Evolutionary conservation across 2,797 vertebrate species (phyloP), one percentile per base, ranked within the genome.

Genomic region (Yasuhikotakia modesta): DNA sequence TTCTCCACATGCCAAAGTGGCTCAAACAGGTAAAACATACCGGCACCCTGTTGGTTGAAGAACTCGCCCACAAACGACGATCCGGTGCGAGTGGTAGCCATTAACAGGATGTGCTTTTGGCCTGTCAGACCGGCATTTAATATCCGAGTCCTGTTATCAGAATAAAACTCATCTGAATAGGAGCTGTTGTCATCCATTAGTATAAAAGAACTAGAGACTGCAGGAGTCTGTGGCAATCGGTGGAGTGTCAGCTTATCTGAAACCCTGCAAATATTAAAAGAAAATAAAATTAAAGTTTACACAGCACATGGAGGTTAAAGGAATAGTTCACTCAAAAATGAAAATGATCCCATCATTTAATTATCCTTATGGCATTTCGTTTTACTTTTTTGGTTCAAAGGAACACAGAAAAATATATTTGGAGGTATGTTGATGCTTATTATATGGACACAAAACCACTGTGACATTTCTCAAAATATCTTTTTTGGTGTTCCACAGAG

Each of bases 11-110:
- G 95, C 95, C 95, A 96, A 63, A 96, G 91, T 0, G 95, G 95
- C 82, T 96, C 95, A 0, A 94, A 96, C 87, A 96, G 91, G 90
- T 96, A 96, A 89, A 96, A 95, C 82, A 95, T 93, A 73, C 91
- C 91, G 77, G 86, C 90, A 50, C 91, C 90, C 72, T 95, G 93
- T 85, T 96, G 95, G 88, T 96, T 95, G 87, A 96, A 96, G 84
- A 96, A 95, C 84, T 96, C 95, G 0, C 95, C 95, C 0, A 95
- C 93, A 0, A 96, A 96, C 0, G 95, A 95, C 57, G 95, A 96
- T 64, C 95, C 95, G 0, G 95, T 95, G 82, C 95, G 93, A 0
- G 95, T 95, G 48, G 94, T 94, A 64, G 95, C 95, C 94, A 96
- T 93, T 61, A 95, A 87, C 17, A 96, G 91, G 77, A 96, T 80